A percentile compares a stretch with the other conserved stretches of the same genome.
Conservation (phyloP, 2,888 invertebrate species). For the Cynaeus angustus region DNA sequence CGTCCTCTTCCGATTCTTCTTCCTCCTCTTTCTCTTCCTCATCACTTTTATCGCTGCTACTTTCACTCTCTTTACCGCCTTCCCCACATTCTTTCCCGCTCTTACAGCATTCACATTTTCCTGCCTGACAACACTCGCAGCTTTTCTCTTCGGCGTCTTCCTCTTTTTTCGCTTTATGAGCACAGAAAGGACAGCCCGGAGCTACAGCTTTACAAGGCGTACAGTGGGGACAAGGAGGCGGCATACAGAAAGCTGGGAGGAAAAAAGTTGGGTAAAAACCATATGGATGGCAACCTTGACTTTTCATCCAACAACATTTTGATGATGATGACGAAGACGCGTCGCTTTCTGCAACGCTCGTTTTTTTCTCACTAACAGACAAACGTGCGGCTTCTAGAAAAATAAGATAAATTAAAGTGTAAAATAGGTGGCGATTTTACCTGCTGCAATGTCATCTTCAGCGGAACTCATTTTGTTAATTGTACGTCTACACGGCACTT, state of each 20-base stretch:
- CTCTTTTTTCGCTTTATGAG: constrained; percentile 7
- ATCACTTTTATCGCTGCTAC: constrained; percentile 16
- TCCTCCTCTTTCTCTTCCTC: constrained; percentile 13
- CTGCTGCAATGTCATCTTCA: constrained; percentile 29
- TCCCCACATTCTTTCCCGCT: constrained; percentile 44
- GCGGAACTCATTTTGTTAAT: constrained; percentile 21
- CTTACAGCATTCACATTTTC: constrained; percentile 43
- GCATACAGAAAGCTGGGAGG: not conserved
- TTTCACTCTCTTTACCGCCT: constrained; percentile 11
- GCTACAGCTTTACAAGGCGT: too few species aligned
- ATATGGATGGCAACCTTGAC: not conserved
- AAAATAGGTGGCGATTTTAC: constrained; percentile 10
- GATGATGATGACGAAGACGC: not conserved
- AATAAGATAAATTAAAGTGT: not conserved
- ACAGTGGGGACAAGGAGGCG: not conserved
- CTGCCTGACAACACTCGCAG: constrained; percentile 39
- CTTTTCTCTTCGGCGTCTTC: constrained; percentile 15
- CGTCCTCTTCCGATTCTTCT: constrained; percentile 5
- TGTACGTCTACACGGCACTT: constrained; percentile 16
- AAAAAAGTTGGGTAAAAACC: not conserved
- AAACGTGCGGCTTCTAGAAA: constrained; percentile 23
- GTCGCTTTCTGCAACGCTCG: constrained; percentile 30
- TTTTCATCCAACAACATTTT: constrained; percentile 8
- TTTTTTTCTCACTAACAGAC: constrained; percentile 30
- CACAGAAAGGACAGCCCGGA: not conserved